These are phyloP conservation scores for Microcaecilia unicolor DNA, from an alignment of 2,797 vertebrate species.

Conservation along the genomic window DNA sequence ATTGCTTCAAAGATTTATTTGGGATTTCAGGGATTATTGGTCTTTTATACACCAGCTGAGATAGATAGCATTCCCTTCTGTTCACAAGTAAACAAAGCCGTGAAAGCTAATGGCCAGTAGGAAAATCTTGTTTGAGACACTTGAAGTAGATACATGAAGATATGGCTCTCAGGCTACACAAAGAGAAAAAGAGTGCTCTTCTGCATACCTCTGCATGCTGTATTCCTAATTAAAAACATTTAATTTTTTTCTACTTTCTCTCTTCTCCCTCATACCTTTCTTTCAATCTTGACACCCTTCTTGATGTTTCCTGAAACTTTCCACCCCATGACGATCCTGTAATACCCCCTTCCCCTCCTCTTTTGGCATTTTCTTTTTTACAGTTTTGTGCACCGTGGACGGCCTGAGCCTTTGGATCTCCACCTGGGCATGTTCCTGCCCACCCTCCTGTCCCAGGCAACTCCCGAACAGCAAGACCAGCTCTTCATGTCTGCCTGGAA, in stretches of 20 bases:
- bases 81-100: no score
- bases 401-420: conserved; percentile 84
- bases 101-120: no score
- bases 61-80: no score
- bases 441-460: conserved; percentile 92
- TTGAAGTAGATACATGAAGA: no score
- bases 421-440: conserved; percentile 98
- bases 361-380: conserved; percentile 33
- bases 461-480: conserved; percentile 83
- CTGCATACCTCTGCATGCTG: conserved; percentile 4
- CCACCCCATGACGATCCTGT: conserved; percentile 32
- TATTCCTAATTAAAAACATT: conserved; percentile 25
- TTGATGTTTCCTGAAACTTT: conserved; percentile 16
- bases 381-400: conserved; percentile 77
- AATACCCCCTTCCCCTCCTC: conserved; percentile 23
- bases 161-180: no score
- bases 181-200: conserved; percentile 41
- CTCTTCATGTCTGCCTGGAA: conserved; percentile 98
- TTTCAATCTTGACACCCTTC: not conserved
- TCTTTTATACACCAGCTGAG: no score
- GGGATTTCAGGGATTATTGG: no score
- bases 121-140: no score
- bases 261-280: conserved; percentile 22
- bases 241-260: conserved; percentile 26
- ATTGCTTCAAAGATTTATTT: no score